Percentiles rank a stretch among this genome's conserved stretches.
phyloP scores from a whole-genome alignment of 2,113 vertebrate genomes.

The Upupa epops region DNA sequence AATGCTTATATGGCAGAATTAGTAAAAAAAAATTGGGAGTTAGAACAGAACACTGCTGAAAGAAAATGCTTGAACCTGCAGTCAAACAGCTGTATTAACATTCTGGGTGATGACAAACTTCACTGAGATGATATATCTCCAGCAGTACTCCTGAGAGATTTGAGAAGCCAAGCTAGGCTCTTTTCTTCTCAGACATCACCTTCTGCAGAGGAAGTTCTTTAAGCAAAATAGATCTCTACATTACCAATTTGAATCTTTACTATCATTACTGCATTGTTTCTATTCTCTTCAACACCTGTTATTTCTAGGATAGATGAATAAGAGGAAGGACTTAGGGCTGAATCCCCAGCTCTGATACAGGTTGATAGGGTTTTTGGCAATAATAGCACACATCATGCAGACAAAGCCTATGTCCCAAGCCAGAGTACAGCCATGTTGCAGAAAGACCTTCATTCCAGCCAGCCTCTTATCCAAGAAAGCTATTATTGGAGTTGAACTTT shows the following conservation, averaged over 20 bases:
- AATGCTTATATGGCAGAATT: neutral
- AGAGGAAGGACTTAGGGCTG: neutral
- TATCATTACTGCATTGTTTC: neutral
- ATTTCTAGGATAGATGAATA: neutral
- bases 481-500: neutral
- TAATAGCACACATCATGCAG: neutral
- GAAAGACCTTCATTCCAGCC: neutral
- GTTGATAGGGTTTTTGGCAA: neutral
- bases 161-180: neutral
- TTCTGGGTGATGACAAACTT: neutral
- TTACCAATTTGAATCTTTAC: neutral
- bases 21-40: neutral
- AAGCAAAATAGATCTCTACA: neutral
- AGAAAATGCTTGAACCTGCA: neutral
- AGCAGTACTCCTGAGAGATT: neutral
- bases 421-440: neutral
- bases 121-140: neutral
- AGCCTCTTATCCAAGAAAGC: neutral
- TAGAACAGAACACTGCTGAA: neutral
- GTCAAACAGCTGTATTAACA: neutral
- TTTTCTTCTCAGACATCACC: neutral
- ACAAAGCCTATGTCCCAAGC: neutral
- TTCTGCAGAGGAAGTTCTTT: neutral
- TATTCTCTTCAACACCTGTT: neutral
- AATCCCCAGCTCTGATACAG: neutral